phyloP scores from a whole-genome alignment of 2,797 vertebrate genomes.

The Phoebastria nigripes region DNA sequence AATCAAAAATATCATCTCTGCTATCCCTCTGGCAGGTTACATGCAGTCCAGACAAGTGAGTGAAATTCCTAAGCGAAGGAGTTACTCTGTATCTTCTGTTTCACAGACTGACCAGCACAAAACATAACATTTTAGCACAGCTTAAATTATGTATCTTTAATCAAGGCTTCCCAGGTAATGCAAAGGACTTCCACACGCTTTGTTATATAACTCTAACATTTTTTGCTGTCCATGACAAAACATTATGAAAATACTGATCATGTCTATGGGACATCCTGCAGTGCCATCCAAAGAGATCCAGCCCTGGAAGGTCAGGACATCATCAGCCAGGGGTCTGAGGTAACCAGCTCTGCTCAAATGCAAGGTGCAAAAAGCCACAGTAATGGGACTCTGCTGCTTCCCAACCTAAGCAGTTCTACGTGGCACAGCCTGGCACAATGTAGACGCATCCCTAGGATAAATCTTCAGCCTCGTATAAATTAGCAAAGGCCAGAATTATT shows the following conservation, averaged over 20 bases:
- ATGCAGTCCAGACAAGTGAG: background rate
- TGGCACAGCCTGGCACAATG: background rate
- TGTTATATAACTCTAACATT: background rate
- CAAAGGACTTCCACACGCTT: background rate
- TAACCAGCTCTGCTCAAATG: background rate
- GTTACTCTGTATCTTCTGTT: background rate
- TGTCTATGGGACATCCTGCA: background rate
- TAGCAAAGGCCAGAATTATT: background rate
- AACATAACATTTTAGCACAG: background rate
- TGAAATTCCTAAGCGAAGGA: background rate
- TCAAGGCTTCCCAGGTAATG: background rate
- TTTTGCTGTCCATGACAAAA: background rate
- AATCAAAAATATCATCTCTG: background rate
- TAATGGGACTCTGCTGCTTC: background rate
- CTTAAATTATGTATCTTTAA: background rate
- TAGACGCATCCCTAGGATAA: background rate
- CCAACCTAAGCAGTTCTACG: background rate
- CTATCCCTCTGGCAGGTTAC: background rate
- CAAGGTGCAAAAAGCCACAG: background rate
- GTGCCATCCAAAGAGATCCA: background rate
- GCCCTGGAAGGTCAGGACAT: background rate
- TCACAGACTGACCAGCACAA: background rate
- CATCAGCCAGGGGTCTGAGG: background rate
- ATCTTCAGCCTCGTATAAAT: background rate
- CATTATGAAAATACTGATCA: background rate